Percentiles rank a stretch among this genome's conserved stretches.
Conservation (phyloP, 2,797 vertebrate genomes). For the Meriones psammophilus region DNA sequence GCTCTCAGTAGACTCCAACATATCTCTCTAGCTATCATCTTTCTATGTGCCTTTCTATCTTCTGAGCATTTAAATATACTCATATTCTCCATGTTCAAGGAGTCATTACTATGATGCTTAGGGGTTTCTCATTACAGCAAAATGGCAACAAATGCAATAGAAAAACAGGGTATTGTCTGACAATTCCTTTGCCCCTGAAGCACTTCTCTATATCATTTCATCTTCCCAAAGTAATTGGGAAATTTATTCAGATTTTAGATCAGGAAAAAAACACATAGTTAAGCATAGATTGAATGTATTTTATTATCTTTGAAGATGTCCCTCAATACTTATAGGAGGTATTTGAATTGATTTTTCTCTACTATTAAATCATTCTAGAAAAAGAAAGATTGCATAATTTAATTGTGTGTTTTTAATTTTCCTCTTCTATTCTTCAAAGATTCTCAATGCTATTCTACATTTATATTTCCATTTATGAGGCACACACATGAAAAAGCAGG, state of each 20-base stretch:
- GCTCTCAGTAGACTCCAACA: not conserved
- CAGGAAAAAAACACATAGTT: not conserved
- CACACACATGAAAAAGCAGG: not conserved
- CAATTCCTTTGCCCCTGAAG: not conserved
- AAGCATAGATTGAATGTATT: conserved; percentile 30
- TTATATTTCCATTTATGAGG: conserved; percentile 43
- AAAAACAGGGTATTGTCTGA: conserved; percentile 12
- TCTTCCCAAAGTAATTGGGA: not conserved
- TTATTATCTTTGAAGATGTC: not conserved
- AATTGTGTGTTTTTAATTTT: conserved; percentile 60
- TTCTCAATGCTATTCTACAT: not conserved
- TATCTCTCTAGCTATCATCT: not conserved
- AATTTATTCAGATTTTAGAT: not conserved
- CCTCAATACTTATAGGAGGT: not conserved
- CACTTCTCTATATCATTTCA: not conserved
- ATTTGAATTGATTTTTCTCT: conserved; percentile 67
- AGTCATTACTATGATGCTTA: not conserved
- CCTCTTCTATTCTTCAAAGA: not conserved
- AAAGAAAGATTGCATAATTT: conserved; percentile 68
- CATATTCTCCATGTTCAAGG: not conserved
- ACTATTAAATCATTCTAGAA: conserved; percentile 48
- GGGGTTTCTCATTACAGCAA: not conserved
- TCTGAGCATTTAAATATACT: not conserved
- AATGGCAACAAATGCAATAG: not conserved
- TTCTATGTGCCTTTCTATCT: not conserved